These are phyloP conservation scores for Zaprionus obscuricornis DNA, from an alignment of 2,888 invertebrate species.

Conservation along the genomic window DNA sequence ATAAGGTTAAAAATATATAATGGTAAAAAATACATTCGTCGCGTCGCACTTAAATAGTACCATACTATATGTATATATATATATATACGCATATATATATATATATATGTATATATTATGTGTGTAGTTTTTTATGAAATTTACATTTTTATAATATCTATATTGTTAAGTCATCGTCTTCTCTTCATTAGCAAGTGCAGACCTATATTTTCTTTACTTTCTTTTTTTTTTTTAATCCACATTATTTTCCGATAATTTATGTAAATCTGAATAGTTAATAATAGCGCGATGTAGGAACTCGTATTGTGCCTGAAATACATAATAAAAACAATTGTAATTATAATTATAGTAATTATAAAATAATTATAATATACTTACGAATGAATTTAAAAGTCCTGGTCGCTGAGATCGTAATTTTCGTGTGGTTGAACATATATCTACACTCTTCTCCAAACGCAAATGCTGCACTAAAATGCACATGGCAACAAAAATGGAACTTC, in stretches of 20 bases:
- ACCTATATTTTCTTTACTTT: not conserved
- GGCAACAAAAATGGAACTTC: constrained; percentile 95
- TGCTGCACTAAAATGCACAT: constrained; percentile 94
- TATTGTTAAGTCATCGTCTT: constrained; percentile 44
- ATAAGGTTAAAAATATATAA: constrained; percentile 70
- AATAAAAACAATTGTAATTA: not conserved
- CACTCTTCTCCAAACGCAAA: constrained; percentile 91
- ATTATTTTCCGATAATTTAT: constrained; percentile 86
- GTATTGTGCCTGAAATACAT: constrained; percentile 89
- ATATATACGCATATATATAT: not conserved
- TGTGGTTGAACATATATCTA: constrained; percentile 93
- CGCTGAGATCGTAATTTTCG: constrained; percentile 93
- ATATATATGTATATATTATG: not conserved
- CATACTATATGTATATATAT: constrained; percentile 45
- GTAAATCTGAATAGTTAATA: constrained; percentile 94
- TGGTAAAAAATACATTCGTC: constrained; percentile 64
- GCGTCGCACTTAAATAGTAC: constrained; percentile 44
- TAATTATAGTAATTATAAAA: not conserved
- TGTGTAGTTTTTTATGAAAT: constrained; percentile 48
- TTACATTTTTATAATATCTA: constrained; percentile 62
- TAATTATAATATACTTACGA: constrained; percentile 71
- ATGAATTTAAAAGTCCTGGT: constrained; percentile 91
- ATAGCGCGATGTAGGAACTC: constrained; percentile 96
- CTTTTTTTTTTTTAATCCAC: constrained; percentile 58
- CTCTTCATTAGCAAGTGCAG: constrained; percentile 36